Percentiles rank a stretch among this genome's conserved stretches.
These are phyloP conservation scores for Mus caroli DNA, from an alignment of 2,797 vertebrate species.

Conservation along the genomic window DNA sequence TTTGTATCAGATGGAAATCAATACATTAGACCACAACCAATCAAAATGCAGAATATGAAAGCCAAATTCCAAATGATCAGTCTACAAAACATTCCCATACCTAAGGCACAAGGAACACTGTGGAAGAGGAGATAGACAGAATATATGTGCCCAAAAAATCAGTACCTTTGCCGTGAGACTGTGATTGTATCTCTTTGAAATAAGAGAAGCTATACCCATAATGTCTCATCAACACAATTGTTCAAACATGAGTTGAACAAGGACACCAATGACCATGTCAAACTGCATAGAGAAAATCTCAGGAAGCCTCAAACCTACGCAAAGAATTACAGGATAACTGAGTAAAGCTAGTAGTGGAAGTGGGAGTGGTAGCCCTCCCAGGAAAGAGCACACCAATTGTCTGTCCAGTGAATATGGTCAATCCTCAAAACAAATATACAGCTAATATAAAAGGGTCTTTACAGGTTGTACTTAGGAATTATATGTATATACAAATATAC, in stretches of 20 bases:
- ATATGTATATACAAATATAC: not conserved
- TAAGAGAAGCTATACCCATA: not conserved
- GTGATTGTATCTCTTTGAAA: not conserved
- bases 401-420: not conserved
- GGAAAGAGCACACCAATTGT: not conserved
- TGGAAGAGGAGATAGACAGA: not conserved
- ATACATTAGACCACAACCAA: not conserved
- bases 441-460: not conserved
- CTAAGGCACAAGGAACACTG: too few relatives aligned
- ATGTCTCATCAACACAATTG: not conserved
- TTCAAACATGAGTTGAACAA: not conserved
- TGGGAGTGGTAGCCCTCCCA: not conserved
- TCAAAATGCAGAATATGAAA: not conserved
- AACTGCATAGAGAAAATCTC: not conserved
- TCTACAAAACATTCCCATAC: not conserved
- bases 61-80: not conserved
- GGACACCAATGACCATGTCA: not conserved
- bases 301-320: not conserved
- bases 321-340: not conserved
- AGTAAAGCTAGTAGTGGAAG: not conserved
- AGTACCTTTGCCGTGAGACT: not conserved
- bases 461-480: not conserved
- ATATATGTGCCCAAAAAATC: too few relatives aligned
- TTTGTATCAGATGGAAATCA: not conserved
- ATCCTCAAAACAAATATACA: not conserved